Evolutionary conservation across 2,113 vertebrate species (phyloP), one percentile per base, ranked within the genome.

Genomic region (Neotoma lepida): DNA sequence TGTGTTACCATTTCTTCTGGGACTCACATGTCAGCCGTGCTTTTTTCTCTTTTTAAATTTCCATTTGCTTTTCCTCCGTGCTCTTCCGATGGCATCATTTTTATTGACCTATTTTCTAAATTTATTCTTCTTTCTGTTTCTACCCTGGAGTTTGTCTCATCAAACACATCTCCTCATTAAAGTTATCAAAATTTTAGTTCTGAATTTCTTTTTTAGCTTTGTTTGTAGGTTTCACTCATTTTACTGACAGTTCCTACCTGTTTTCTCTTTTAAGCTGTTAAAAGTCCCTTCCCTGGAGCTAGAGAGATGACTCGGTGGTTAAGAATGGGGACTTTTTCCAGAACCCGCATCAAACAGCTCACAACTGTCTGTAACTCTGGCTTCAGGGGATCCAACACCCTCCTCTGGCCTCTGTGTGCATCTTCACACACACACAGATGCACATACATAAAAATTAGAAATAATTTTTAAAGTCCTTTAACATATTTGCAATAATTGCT

Each of bases 161-260:
- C 39, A 46, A 46, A 66, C 26, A 85, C 28, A 2, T 49, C 4
- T 26, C 41, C 51, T 51, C 13, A 28, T 30, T 63, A 82, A 56
- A 61, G 41, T 77, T 44, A 71, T 15, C 86, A 41, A 49, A 39
- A 9, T 56, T 92, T 92, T 78, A 84, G 17, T 77, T 15, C 82
- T 92, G 12, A 84, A 87, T 94, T 84, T 89, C 6, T 64, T 82
- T 41, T 70, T 56, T 22, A 64, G 68, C 89, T 15, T 70, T 88
- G 17, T 61, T 90, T 88, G n/a, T 22, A 77, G 51, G 56, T 41
- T 74, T n/a, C 9, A 24, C 51, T 86, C 28, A 10, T 17, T 82
- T 93, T 76, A 9, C 22, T 51, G 0, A 71, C 2, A 66, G 35
- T 80, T 4, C 17, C 15, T 82, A 15, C n/a, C 46, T 56, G 17